A percentile compares a stretch with the other conserved stretches of the same genome.
These are phyloP conservation scores for Scleropages formosus DNA, from an alignment of 2,797 vertebrate species.

Conservation along the genomic window DNA sequence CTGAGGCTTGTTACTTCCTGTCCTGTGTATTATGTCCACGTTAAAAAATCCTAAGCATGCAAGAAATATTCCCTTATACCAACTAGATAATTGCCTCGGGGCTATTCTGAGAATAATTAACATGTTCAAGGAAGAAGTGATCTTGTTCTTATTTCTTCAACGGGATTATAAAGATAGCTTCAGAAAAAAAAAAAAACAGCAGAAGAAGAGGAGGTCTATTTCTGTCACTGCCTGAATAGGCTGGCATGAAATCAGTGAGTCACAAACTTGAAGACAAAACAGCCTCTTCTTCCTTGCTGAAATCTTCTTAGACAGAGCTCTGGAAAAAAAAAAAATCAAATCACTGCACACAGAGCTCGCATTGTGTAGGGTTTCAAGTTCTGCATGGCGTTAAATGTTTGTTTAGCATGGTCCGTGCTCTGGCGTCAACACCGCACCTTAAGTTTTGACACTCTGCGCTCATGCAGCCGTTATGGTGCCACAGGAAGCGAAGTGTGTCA, in stretches of 20 bases:
- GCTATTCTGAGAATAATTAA: slow-evolving; percentile 38
- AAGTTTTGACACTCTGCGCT: too few species aligned
- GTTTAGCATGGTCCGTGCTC: too few species aligned
- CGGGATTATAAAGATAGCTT: slow-evolving; percentile 40
- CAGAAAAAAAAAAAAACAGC: slow-evolving; percentile 13
- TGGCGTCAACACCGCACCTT: too few species aligned
- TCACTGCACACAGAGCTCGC: neutral
- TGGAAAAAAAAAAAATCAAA: neutral
- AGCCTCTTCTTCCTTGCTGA: neutral
- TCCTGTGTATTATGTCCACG: slow-evolving; percentile 28
- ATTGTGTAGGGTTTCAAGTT: neutral
- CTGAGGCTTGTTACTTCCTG: slow-evolving; percentile 14
- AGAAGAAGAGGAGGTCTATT: slow-evolving; percentile 32
- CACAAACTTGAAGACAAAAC: slow-evolving; percentile 26
- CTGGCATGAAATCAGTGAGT: slow-evolving; percentile 46
- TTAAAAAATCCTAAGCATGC: slow-evolving; percentile 29
- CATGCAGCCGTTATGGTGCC: too few species aligned
- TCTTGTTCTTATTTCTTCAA: slow-evolving; percentile 39
- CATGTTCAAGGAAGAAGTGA: slow-evolving; percentile 37
- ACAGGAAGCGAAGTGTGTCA: too few species aligned
- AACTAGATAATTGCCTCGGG: slow-evolving; percentile 35
- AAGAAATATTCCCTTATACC: slow-evolving; percentile 21
- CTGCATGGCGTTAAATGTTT: too few species aligned
- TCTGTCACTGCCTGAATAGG: slow-evolving; percentile 37
- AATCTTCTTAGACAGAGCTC: neutral